Base-by-base conservation (phyloP, 2,888 invertebrate genomes). In the Xestobium rufovillosum region DNA sequence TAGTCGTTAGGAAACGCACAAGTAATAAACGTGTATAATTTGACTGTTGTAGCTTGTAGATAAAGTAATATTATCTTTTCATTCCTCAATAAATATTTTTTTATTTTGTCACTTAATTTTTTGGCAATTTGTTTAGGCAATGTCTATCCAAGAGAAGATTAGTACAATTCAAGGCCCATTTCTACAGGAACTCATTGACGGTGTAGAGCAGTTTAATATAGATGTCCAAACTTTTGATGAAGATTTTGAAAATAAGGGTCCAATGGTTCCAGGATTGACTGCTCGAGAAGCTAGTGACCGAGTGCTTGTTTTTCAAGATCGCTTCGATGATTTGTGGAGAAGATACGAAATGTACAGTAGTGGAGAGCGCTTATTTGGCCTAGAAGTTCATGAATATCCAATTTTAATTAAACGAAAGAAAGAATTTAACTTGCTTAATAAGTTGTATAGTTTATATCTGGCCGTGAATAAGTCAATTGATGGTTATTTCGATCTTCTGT, bases 221-320 rank as follows among this genome's bases (percentile, higher is more conserved):
- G 82, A 83, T 40, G 80, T 87, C 2, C 60, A 72, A 14, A 67
- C 75, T 38, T 87, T 86, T 53, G 81, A 85, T 54, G 57, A 56
- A 1, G 84, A 86, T 51, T 87, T 80, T 55, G 80, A 82, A 10
- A 53, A 67, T n/a, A 77, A 73, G 54, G 92, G 92, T 1, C 92
- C 92, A 0, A 84, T 90, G 88, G 76, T 83, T 1, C 77, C 82
- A 3, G 89, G 87, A 1, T 72, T 92, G 15, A 67, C 81, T 1
- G 88, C 91, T 1, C 75, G 83, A 48, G 91, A 91, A 65, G 91
- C 91, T 12, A 87, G 87, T 50, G 88, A 89, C 61, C 75, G 82
- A 46, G 77, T 81, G 3, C 70, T 84, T 35, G 62, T 81, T 46
- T 87, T 84, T 57, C 84, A 87, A 69, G 76, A 77, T 48, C 75